Percentiles rank a stretch among this genome's conserved stretches.
Conservation (phyloP, 64 coral and sea anemone species). For the Porites australiensis region DNA sequence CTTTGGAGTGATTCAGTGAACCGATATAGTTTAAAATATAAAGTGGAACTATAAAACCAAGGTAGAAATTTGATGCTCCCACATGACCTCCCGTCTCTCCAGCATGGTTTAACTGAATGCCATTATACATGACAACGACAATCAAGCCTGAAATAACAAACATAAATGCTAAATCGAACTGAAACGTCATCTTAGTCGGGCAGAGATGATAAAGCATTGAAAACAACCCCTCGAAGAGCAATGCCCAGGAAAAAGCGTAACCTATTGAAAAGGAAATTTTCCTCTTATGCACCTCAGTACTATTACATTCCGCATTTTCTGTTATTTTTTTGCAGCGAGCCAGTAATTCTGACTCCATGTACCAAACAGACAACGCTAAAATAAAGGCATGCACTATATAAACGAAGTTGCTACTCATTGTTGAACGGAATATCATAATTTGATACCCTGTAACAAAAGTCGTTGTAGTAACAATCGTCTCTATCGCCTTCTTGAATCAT, state of each 20-base stretch:
- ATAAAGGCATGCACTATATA: slow-evolving; percentile 74
- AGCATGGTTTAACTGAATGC: no score
- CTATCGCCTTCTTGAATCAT: slow-evolving; percentile 70
- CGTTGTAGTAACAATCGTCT: slow-evolving; percentile 75
- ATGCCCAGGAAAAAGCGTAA: slow-evolving; percentile 88
- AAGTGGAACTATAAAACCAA: slow-evolving; percentile 63
- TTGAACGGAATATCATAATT: slow-evolving; percentile 59
- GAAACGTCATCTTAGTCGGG: slow-evolving; percentile 68
- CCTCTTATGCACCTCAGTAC: slow-evolving; percentile 41
- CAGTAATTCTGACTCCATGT: no score
- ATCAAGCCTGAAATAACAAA: slow-evolving; percentile 78
- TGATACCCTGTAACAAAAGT: slow-evolving; percentile 68
- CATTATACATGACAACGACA: no score
- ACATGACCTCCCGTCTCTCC: slow-evolving; percentile 4
- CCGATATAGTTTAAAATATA: slow-evolving; percentile 76
- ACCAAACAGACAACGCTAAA: no score
- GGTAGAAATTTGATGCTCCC: slow-evolving; percentile 59
- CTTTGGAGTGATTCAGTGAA: slow-evolving; percentile 10
- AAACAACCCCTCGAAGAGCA: no score
- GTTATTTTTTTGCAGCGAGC: neutral
- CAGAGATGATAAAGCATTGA: slow-evolving; percentile 78
- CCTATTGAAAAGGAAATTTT: slow-evolving; percentile 73
- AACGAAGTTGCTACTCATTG: slow-evolving; percentile 65
- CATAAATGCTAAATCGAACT: slow-evolving; percentile 84
- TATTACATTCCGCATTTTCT: no score